Conservation (phyloP, 2,888 invertebrate species). For the Geotrupes spiniger region DNA sequence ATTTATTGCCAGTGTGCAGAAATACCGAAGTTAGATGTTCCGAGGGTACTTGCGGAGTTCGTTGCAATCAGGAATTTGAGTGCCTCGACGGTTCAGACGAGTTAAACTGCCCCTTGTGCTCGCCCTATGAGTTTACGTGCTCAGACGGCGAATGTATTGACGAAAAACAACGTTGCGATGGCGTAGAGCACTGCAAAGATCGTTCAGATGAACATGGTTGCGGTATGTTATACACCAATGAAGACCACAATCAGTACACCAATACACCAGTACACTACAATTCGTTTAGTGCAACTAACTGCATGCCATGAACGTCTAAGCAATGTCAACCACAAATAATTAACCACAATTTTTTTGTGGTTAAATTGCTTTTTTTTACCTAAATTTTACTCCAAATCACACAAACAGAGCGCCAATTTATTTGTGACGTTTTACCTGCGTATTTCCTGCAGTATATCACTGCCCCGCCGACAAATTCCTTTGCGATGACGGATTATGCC, state of each 20-base stretch:
- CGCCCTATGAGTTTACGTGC: slow-evolving; percentile 11
- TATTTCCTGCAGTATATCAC: slow-evolving; percentile 11
- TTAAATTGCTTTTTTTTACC: no score
- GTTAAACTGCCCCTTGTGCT: slow-evolving; percentile 42
- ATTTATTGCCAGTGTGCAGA: slow-evolving; percentile 47
- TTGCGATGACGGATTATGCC: slow-evolving; percentile 55
- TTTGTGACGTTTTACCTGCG: no score
- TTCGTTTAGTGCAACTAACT: no score
- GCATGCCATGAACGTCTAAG: no score
- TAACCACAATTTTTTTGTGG: no score
- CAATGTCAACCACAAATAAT: no score
- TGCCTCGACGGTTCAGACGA: slow-evolving; percentile 57
- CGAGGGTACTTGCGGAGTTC: slow-evolving; percentile 60
- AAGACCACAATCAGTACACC: no score
- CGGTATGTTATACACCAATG: slow-evolving; percentile 12
- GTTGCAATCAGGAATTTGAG: slow-evolving; percentile 55
- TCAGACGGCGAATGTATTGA: slow-evolving; percentile 38
- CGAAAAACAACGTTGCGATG: slow-evolving; percentile 56
- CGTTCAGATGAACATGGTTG: slow-evolving; percentile 55
- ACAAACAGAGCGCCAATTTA: no score
- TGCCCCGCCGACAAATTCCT: slow-evolving; percentile 55
- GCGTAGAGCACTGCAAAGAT: slow-evolving; percentile 57
- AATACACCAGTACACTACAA: no score
- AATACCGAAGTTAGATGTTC: slow-evolving; percentile 60
- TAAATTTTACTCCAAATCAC: no score